phyloP scores from a whole-genome alignment of 1,140 invertebrate species.

The Lepidostoma basale region DNA sequence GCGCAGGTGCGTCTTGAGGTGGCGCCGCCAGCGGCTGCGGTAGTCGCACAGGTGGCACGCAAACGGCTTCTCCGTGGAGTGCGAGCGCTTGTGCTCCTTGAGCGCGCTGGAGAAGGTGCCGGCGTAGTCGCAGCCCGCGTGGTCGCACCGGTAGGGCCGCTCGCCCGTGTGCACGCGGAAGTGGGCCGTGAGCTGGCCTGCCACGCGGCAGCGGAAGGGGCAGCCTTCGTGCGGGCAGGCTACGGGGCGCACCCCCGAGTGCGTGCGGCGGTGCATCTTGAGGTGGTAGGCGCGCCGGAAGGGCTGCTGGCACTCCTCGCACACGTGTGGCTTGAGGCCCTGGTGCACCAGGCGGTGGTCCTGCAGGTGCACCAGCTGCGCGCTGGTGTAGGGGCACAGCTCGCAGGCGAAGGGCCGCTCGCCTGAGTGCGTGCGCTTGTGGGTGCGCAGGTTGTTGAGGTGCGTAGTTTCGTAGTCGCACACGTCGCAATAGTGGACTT shows the following conservation, averaged over 20 bases:
- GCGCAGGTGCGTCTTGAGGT: constrained; percentile 87
- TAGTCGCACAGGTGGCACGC: constrained; percentile 25
- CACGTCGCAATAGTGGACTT: constrained; percentile 17
- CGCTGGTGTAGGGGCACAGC: constrained; percentile 12
- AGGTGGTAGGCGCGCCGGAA: constrained; percentile 7
- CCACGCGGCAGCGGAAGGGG: neutral
- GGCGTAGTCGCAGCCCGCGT: constrained; percentile 77
- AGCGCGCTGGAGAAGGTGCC: constrained; percentile 92
- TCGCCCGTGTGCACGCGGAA: constrained; percentile 90
- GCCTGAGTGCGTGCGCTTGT: constrained; percentile 14
- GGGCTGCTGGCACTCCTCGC: constrained; percentile 9
- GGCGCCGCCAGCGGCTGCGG: constrained; percentile 67
- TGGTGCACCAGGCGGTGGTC: constrained; percentile 9
- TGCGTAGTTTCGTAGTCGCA: constrained; percentile 19
- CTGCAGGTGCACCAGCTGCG: constrained; percentile 14
- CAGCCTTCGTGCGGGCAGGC: neutral
- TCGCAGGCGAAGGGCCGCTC: constrained; percentile 22
- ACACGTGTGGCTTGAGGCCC: constrained; percentile 9
- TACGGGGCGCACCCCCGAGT: constrained; percentile 72
- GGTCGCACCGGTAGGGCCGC: constrained; percentile 83
- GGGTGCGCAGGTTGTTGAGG: constrained; percentile 18
- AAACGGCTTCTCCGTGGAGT: constrained; percentile 69
- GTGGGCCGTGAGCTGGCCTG: constrained; percentile 77
- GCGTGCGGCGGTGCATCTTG: constrained; percentile 87
- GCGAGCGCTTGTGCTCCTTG: constrained; percentile 87